These are phyloP conservation scores for Onychostoma macrolepis DNA, from an alignment of 2,113 vertebrate genomes.

Conservation along the genomic window DNA sequence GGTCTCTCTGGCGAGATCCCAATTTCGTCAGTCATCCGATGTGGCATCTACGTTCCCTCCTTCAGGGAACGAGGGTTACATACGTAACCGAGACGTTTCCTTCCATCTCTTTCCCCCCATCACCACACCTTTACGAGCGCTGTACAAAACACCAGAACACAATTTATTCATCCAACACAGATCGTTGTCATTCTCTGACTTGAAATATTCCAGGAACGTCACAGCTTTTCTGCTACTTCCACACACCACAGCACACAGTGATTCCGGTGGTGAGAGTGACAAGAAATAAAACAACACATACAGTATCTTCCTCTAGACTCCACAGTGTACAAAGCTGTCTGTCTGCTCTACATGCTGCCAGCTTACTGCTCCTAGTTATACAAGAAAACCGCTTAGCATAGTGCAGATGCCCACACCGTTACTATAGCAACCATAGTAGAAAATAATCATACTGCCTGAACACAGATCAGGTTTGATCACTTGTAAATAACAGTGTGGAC, in stretches of 20 bases:
- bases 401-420: neutral
- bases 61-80: no score
- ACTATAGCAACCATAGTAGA: slow-evolving; percentile 17
- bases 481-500: neutral
- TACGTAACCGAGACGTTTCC: no score
- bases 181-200: neutral
- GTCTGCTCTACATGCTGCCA: neutral
- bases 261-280: neutral
- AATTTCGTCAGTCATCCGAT: no score
- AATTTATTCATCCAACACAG: neutral
- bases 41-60: no score
- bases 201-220: neutral
- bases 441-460: neutral
- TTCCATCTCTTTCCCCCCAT: neutral
- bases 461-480: neutral
- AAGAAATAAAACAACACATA: neutral
- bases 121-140: neutral
- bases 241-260: neutral
- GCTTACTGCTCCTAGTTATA: neutral
- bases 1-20: no score
- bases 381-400: slow-evolving; percentile 13
- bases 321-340: neutral
- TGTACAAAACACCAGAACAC: neutral
- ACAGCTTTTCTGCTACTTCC: neutral
- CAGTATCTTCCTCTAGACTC: neutral